A percentile compares a stretch with the other conserved stretches of the same genome.
Evolutionary conservation across 1,140 invertebrate species (phyloP).

Genomic region (Macrocentrus cingulum): DNA sequence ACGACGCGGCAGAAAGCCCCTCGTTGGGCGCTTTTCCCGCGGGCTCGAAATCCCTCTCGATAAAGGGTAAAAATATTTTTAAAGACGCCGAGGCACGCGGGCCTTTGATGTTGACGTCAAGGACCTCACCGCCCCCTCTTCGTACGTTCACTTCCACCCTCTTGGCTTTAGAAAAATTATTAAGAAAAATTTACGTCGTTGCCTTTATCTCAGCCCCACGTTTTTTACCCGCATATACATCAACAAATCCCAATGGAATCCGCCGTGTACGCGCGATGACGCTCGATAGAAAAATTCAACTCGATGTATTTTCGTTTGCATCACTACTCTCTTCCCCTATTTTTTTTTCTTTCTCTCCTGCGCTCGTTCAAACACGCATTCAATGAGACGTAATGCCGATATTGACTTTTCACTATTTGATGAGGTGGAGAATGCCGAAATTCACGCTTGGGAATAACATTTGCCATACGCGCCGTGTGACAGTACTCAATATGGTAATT

Average conservation of each 20-base stretch:
- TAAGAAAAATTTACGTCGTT: slow-evolving; percentile 29
- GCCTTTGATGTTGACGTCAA: slow-evolving; percentile 15
- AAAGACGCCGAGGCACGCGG: slow-evolving; percentile 27
- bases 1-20: slow-evolving; percentile 25
- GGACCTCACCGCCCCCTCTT: not conserved
- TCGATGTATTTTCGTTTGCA: not conserved
- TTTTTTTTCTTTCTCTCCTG: slow-evolving; percentile 6
- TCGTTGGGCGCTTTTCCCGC: slow-evolving; percentile 16
- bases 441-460: slow-evolving; percentile 29
- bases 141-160: slow-evolving; percentile 15
- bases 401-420: slow-evolving; percentile 49
- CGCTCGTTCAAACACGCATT: slow-evolving; percentile 21
- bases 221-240: slow-evolving; percentile 21
- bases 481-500: slow-evolving; percentile 38
- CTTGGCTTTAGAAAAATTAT: slow-evolving; percentile 26
- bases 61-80: slow-evolving; percentile 36
- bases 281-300: not conserved
- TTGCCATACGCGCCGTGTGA: not conserved
- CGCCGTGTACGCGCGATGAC: slow-evolving; percentile 1
- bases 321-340: slow-evolving; percentile 1
- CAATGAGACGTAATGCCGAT: slow-evolving; percentile 40
- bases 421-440: slow-evolving; percentile 37
- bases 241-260: not conserved
- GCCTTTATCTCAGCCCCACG: not conserved
- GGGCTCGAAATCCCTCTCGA: slow-evolving; percentile 29